A percentile compares a stretch with the other conserved stretches of the same genome.
Evolutionary conservation across 2,888 invertebrate species (phyloP).

Genomic region (Seira musarum): DNA sequence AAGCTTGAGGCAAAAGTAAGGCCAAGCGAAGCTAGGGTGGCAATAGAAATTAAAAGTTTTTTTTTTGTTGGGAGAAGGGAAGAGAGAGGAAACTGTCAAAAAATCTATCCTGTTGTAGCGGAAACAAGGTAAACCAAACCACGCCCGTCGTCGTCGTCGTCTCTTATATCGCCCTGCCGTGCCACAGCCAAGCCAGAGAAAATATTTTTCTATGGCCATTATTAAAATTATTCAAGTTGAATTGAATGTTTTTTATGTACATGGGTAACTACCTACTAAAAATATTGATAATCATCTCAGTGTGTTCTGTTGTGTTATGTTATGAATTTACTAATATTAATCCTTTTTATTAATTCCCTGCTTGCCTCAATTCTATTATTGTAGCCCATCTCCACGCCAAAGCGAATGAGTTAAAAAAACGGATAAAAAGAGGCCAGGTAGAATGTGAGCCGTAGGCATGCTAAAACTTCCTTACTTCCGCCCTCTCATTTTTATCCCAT

Average conservation of each 20-base stretch:
- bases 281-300: neutral
- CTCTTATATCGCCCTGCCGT: constrained; percentile 4
- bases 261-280: neutral
- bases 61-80: constrained; percentile 20
- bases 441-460: neutral
- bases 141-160: constrained; percentile 49
- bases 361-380: too few relatives aligned
- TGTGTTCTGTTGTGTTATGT: too few relatives aligned
- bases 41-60: constrained; percentile 50
- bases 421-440: too few relatives aligned
- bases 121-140: constrained; percentile 54
- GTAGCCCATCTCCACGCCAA: too few relatives aligned
- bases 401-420: too few relatives aligned
- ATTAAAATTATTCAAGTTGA: constrained; percentile 12
- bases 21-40: constrained; percentile 16
- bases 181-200: too few relatives aligned
- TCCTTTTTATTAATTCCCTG: neutral
- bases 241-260: neutral
- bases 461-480: constrained; percentile 41
- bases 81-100: constrained; percentile 46
- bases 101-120: constrained; percentile 31
- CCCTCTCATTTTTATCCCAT: neutral
- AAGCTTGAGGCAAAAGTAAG: neutral
- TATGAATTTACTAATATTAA: neutral
- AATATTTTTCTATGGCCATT: constrained; percentile 6